phyloP scores from a whole-genome alignment of 2,113 vertebrate species.

The Lethenteron reissneri region DNA sequence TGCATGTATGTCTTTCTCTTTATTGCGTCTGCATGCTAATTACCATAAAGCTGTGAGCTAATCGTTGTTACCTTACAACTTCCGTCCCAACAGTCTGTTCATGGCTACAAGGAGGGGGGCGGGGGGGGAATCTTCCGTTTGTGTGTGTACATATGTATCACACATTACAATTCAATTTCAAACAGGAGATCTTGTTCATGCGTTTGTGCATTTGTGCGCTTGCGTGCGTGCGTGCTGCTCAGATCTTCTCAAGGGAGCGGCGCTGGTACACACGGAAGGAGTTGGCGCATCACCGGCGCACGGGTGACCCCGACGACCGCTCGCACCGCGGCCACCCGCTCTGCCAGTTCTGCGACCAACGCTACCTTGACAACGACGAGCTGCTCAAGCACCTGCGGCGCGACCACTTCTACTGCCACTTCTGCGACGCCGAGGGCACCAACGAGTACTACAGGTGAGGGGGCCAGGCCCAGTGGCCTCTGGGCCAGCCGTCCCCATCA shows the following conservation, averaged over 20 bases:
- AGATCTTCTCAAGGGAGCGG: constrained; percentile 77
- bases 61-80: neutral
- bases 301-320: constrained; percentile 78
- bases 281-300: constrained; percentile 61
- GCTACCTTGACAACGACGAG: constrained; percentile 86
- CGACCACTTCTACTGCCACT: constrained; percentile 94
- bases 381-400: constrained; percentile 69
- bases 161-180: too few relatives aligned
- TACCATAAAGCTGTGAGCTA: neutral
- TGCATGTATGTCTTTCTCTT: too few relatives aligned
- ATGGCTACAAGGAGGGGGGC: neutral
- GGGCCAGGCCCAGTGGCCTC: neutral
- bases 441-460: constrained; percentile 83
- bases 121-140: neutral
- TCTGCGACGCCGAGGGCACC: constrained; percentile 78
- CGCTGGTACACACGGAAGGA: constrained; percentile 93
- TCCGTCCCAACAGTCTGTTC: neutral
- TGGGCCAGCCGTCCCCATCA: too few relatives aligned
- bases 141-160: too few relatives aligned
- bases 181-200: neutral
- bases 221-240: neutral
- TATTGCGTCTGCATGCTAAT: too few relatives aligned
- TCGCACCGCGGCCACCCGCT: constrained; percentile 85
- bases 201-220: neutral
- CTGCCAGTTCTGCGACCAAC: constrained; percentile 87